Evolutionary conservation across 2,113 vertebrate genomes (phyloP), one percentile per base, ranked within the genome.

Genomic region (Scolopax mira): DNA sequence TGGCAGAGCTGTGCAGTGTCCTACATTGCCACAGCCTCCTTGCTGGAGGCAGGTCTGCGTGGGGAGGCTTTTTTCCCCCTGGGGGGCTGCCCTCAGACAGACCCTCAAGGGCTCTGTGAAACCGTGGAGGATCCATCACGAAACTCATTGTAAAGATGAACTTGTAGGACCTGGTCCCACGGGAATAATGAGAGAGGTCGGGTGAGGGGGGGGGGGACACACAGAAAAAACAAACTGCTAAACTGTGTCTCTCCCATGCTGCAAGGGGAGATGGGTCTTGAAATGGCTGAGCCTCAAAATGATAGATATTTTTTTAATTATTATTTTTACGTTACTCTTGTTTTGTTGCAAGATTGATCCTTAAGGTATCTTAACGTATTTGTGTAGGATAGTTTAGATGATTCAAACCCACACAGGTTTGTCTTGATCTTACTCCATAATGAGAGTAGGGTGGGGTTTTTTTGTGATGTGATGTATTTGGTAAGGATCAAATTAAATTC

Each of bases 61-160:
- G 13, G 25, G 24, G 41, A 64, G 64, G 42, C 31, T 67, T 25
- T 70, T 58, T 1, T 30, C 5, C 1, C 6, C 8, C 2, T 1
- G 6, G 3, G 25, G 5, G 25, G 4, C 44, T 84, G 19, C 13
- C 4, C 0, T 52, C 46, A 74, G 37, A 23, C 46, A 74, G 37
- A 23, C 24, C 52, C 5, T 0, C 0, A 9, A 1, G 39, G n/a
- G 12, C 21, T 89, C 61, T 25, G 10, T 46, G 60, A 19, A 16
- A 30, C 44, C 23, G 9, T 14, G 37, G 33, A n/a, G 16, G 7
- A 37, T 77, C 41, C 15, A 3, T 25, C 25, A 24, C 0, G 1
- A 77, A 85, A 57, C 49, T 39, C 3, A 0, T 4, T 27, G 18
- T 44, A 8, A 33, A 55, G 2, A 2, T 33, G 67, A 52, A 73